Conservation (phyloP, 1,140 invertebrate species). For the Eriosoma lanigerum region DNA sequence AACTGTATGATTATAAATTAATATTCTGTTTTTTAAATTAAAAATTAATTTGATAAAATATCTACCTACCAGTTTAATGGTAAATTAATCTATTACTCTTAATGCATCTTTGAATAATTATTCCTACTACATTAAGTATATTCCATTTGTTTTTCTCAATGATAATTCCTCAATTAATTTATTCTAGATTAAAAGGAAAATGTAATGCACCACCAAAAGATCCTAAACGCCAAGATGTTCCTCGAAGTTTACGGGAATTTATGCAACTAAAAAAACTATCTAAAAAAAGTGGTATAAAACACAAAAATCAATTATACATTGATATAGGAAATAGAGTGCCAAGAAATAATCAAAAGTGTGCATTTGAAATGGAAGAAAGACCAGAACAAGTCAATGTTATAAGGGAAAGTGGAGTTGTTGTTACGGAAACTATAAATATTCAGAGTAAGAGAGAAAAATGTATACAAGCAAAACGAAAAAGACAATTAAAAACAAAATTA, state of each 20-base stretch:
- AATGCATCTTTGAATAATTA: too few relatives aligned
- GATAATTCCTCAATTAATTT: too few relatives aligned
- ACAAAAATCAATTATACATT: neutral
- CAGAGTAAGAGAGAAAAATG: slow-evolving; percentile 59
- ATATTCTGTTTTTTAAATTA: too few relatives aligned
- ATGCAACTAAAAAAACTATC: slow-evolving; percentile 64
- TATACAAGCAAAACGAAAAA: slow-evolving; percentile 59
- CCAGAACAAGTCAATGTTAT: neutral
- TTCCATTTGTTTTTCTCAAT: too few relatives aligned
- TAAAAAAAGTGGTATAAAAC: slow-evolving; percentile 56
- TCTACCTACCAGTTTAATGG: too few relatives aligned
- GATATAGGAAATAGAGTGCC: slow-evolving; percentile 54
- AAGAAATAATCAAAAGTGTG: slow-evolving; percentile 57
- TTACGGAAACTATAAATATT: neutral
- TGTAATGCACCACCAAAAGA: slow-evolving; percentile 69
- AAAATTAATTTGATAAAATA: too few relatives aligned
- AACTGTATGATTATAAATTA: too few relatives aligned
- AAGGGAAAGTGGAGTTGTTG: slow-evolving; percentile 15
- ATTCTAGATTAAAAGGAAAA: slow-evolving; percentile 66
- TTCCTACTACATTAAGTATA: too few relatives aligned
- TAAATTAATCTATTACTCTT: too few relatives aligned
- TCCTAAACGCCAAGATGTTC: slow-evolving; percentile 67
- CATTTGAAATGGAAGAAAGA: slow-evolving; percentile 32
- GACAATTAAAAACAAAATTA: slow-evolving; percentile 59
- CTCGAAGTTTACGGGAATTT: slow-evolving; percentile 64